These are phyloP conservation scores for Pecten maximus DNA, from an alignment of 2,888 invertebrate species.

Conservation along the genomic window DNA sequence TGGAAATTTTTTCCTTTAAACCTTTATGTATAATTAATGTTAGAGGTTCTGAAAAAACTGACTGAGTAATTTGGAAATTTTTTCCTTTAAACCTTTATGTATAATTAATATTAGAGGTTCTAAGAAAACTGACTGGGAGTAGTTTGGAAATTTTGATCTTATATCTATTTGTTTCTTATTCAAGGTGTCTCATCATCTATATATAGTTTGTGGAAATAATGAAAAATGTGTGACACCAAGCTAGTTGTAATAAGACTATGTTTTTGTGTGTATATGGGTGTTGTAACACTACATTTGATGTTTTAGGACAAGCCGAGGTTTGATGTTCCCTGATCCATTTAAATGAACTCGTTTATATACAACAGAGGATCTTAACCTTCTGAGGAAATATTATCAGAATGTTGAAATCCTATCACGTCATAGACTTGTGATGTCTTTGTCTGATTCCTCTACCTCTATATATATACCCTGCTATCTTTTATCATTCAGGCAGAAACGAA, in stretches of 20 bases:
- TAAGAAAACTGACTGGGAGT: too few relatives aligned
- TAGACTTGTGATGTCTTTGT: conserved; percentile 11
- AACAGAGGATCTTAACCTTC: conserved; percentile 13
- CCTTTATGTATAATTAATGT: too few relatives aligned
- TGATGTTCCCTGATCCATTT: conserved; percentile 9
- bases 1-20: too few relatives aligned
- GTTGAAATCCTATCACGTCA: background rate
- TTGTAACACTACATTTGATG: background rate
- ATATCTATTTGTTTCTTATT: background rate
- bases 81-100: too few relatives aligned
- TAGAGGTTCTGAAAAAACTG: too few relatives aligned
- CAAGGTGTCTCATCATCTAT: background rate
- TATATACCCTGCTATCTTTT: background rate
- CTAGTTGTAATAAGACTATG: background rate
- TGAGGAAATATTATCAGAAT: background rate
- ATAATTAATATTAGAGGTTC: too few relatives aligned
- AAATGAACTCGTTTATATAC: conserved; percentile 13
- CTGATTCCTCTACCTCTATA: background rate
- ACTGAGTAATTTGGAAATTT: too few relatives aligned
- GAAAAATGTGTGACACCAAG: background rate
- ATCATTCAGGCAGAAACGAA: background rate
- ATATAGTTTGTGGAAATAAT: background rate
- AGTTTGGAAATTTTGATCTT: background rate
- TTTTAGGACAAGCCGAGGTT: background rate
- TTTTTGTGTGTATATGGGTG: background rate